Percentiles rank a stretch among this genome's conserved stretches.
Conservation (phyloP, 1,140 invertebrate genomes). For the Pissodes strobi region DNA sequence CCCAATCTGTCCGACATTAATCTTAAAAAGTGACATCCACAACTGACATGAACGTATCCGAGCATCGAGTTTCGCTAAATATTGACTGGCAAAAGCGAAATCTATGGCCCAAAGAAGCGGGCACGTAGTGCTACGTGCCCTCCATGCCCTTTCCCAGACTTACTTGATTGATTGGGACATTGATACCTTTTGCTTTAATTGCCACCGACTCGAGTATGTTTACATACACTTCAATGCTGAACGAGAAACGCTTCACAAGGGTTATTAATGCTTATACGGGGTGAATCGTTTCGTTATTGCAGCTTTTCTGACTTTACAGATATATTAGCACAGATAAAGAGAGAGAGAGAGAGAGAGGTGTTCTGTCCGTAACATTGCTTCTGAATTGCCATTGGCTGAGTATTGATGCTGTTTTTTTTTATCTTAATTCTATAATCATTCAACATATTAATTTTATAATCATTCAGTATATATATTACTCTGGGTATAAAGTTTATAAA, state of each 20-base stretch:
- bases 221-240: constrained; percentile 7
- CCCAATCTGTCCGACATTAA: no score
- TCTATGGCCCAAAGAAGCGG: constrained; percentile 25
- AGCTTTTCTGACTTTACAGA: neutral
- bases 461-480: no score
- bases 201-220: constrained; percentile 28
- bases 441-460: no score
- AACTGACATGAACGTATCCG: constrained; percentile 9
- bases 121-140: constrained; percentile 26
- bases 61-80: constrained; percentile 22
- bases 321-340: neutral
- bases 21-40: constrained; percentile 10
- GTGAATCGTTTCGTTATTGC: no score
- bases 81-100: constrained; percentile 28
- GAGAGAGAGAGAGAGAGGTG: neutral
- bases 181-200: constrained; percentile 34
- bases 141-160: constrained; percentile 21
- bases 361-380: neutral
- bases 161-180: constrained; percentile 32
- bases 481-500: no score
- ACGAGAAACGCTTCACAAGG: no score
- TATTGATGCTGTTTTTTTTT: no score
- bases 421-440: no score
- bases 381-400: no score
- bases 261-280: no score